Base-by-base conservation (phyloP, 2,888 invertebrate genomes). In the Cetonia aurata region DNA sequence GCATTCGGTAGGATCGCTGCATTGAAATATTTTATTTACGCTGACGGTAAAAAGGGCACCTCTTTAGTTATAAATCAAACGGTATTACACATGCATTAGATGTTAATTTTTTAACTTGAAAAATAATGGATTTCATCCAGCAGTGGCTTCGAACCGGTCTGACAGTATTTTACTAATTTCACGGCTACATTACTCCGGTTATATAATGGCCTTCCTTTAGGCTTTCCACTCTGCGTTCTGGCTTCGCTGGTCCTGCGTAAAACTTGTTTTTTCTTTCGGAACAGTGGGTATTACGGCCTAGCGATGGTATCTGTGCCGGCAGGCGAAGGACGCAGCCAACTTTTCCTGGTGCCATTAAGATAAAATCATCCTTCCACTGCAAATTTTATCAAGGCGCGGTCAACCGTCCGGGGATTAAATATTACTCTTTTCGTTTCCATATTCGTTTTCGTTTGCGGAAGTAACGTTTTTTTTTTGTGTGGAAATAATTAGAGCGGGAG, bases 271-370 rank as follows among this genome's bases (percentile, higher is more conserved):
- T 80, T 78, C 78, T 79, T 80, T 77, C 76, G 73, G 60, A 74
- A 72, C 76, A 76, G 75, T 15, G 56, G 46, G 48, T 48, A 52
- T 76, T 77, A 75, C 75, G 75, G 75, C 74, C 74, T 71, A 71
- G 73, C 76, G 79, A 79, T 79, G 76, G 74, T 78, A 80, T 80
- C 80, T 75, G 66, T 59, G 74, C 70, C 75, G 73, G 73, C 76
- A 73, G 74, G 76, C 77, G 77, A 76, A 77, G 78, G 78, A 76
- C 78, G 77, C 74, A 69, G 72, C 76, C 44, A 79, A 80, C 77
- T 79, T 79, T 79, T 78, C 77, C 78, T 77, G 75, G 74, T 75
- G 75, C 78, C 78, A 80, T 80, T 79, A 78, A 80, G 80, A 80
- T 80, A 80, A 79, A 77, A 80, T 80, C 79, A 68, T 77, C 75